phyloP scores from a whole-genome alignment of 2,113 vertebrate genomes.

The Mustela nigripes region DNA sequence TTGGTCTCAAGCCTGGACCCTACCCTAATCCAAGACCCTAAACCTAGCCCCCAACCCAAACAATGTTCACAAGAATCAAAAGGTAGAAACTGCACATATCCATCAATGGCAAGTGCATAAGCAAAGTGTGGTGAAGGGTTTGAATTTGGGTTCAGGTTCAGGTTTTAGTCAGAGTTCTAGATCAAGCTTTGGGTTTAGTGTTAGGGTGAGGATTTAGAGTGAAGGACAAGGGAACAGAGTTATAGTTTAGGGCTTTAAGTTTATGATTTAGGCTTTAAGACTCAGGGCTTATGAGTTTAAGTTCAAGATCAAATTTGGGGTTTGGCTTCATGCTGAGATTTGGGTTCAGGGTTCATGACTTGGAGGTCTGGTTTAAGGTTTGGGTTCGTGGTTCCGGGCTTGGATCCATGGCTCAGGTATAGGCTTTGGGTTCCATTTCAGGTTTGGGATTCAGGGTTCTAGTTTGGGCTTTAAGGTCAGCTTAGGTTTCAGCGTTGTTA shows the following conservation, averaged over 20 bases:
- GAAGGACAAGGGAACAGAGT: not conserved
- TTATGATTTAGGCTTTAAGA: not conserved
- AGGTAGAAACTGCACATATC: too few species aligned
- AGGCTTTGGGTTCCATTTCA: not conserved
- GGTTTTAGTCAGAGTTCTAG: too few species aligned
- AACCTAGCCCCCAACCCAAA: too few species aligned
- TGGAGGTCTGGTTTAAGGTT: too few species aligned
- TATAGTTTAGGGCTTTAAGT: not conserved
- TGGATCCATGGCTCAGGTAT: too few species aligned
- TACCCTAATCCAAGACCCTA: too few species aligned
- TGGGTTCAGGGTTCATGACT: too few species aligned
- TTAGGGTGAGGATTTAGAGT: not conserved
- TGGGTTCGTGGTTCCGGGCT: not conserved
- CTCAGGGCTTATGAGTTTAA: not conserved
- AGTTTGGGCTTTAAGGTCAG: not conserved
- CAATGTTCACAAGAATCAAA: too few species aligned
- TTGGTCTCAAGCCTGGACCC: too few species aligned
- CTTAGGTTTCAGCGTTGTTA: not conserved
- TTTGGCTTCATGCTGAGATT: not conserved
- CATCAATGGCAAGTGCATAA: too few species aligned
- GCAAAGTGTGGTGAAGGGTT: too few species aligned
- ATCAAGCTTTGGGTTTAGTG: not conserved
- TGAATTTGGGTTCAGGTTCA: too few species aligned
- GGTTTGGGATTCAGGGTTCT: not conserved
- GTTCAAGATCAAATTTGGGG: not conserved